These are phyloP conservation scores for Procambarus clarkii DNA, from an alignment of 1,140 invertebrate species.

Conservation along the genomic window DNA sequence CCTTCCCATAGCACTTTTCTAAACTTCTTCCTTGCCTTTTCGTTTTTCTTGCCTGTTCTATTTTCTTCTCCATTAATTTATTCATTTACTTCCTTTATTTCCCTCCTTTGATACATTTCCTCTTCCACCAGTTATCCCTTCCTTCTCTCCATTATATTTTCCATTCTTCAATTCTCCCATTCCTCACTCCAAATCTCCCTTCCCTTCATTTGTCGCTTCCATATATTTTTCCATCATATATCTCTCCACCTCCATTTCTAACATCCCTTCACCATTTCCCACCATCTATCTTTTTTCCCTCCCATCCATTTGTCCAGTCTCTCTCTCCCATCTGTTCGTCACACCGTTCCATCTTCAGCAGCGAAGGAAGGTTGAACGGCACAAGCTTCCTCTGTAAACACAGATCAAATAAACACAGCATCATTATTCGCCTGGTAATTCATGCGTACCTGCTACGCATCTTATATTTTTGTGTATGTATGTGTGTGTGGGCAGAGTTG, in stretches of 20 bases:
- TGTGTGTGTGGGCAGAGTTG: not conserved
- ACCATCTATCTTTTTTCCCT: not conserved
- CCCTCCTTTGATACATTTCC: no score
- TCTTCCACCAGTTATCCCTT: no score
- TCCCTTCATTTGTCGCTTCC: not conserved
- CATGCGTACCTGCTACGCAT: not conserved
- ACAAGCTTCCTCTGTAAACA: no score
- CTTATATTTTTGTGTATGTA: not conserved
- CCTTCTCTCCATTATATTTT: no score
- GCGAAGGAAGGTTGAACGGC: not conserved
- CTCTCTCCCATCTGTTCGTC: not conserved
- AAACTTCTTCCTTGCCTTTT: no score
- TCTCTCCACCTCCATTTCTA: not conserved
- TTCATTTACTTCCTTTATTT: no score
- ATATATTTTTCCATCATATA: not conserved
- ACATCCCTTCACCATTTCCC: not conserved
- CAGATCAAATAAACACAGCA: constrained; percentile 16
- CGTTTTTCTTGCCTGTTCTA: no score
- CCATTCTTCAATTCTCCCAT: no score
- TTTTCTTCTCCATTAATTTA: no score
- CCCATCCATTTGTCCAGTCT: no score
- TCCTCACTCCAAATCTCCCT: no score
- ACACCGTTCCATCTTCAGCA: not conserved
- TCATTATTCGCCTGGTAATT: constrained; percentile 13
- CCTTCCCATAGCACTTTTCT: no score